Base-by-base conservation (phyloP, 2,797 vertebrate genomes). In the Ibycter americanus region DNA sequence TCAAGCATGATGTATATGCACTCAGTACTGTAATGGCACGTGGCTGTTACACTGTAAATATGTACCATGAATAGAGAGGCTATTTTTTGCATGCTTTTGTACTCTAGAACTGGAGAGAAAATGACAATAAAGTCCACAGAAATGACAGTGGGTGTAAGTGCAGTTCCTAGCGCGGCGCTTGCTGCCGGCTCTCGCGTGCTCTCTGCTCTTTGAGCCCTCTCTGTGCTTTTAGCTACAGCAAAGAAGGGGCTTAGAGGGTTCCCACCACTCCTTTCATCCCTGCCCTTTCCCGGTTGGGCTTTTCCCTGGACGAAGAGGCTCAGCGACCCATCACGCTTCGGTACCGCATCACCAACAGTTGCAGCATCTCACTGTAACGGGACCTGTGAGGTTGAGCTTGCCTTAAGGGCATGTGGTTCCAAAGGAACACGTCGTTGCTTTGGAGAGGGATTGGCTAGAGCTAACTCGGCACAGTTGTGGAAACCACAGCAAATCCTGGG, bases 41-140 rank as follows among this genome's bases (percentile, higher is more conserved):
- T 96, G 98, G 96, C 97, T 97, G 68, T 98, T 98, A 93, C 97
- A 47, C 94, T 99, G 99, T 99, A 99, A 98, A 99, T 99, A 99
- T 99, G 98, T 99, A 99, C 97, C 94, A 97, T 98, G 98, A 96
- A 98, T 96, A 98, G 98, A 99, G 98, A 99, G 95, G 98, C 98
- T 99, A 99, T 97, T 99, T 99, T 99, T 99, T 98, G 99, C 99
- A 99, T 99, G 99, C 98, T 98, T 99, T 99, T 99, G 98, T 98
- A 98, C 98, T 97, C 93, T 98, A 97, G 96, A 98, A 97, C 96
- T 93, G 97, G 98, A 96, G 95, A 96, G 96, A 97, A 95, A 78
- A 95, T 22, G 44, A 98, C 94, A 98, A 98, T 98, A 98, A 98
- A 97, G 85, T 95, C 96, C 94, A 90, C 31, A 31, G 89, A 84